Conservation (phyloP, 2,113 vertebrate species). For the Manacus vitellinus region DNA sequence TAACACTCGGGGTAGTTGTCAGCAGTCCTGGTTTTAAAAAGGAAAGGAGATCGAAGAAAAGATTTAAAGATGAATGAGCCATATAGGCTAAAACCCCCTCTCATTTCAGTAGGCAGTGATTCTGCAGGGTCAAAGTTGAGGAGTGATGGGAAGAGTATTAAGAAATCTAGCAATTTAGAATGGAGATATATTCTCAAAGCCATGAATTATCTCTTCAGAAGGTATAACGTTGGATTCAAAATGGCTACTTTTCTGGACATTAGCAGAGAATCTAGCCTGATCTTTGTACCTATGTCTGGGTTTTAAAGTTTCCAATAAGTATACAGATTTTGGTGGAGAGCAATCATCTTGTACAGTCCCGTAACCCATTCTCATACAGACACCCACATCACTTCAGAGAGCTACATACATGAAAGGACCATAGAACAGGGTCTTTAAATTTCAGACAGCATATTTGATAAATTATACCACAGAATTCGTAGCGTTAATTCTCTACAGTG, state of each 20-base stretch:
- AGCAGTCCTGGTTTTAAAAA: constrained; percentile 64
- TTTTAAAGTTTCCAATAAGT: neutral
- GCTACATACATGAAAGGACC: neutral
- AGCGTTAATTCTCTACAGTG: constrained; percentile 31
- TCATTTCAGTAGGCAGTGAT: constrained; percentile 49
- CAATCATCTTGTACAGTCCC: neutral
- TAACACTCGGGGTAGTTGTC: constrained; percentile 27
- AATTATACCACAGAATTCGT: neutral
- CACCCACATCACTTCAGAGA: neutral
- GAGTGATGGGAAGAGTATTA: constrained; percentile 70
- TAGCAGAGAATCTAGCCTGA: neutral
- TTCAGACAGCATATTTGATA: constrained; percentile 25
- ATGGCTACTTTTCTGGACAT: neutral
- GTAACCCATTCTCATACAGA: neutral
- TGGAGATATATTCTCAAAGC: constrained; percentile 57
- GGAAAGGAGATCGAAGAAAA: constrained; percentile 35
- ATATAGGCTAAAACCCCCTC: constrained; percentile 48
- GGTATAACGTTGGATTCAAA: neutral
- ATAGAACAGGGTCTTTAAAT: neutral
- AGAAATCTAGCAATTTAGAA: constrained; percentile 71
- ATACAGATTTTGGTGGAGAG: neutral
- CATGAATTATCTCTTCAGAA: constrained; percentile 44
- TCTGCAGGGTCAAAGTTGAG: constrained; percentile 63
- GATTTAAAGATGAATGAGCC: constrained; percentile 64
- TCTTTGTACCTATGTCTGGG: neutral